Conservation (phyloP, 2,888 invertebrate species). For the Andrena trimmerana region DNA sequence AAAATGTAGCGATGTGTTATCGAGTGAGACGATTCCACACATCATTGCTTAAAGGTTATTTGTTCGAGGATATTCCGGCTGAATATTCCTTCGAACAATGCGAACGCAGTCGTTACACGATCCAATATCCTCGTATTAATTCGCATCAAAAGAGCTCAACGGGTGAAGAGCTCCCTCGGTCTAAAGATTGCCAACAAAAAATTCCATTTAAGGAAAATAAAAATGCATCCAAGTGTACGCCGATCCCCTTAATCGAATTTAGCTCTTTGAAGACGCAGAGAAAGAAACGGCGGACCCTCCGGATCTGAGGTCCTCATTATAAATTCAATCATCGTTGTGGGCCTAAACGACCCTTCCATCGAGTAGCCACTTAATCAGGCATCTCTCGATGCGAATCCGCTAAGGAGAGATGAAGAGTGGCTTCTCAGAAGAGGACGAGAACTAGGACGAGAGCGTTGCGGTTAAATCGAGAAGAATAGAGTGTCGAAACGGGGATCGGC, state of each 20-base stretch:
- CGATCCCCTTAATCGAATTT: constrained; percentile 25
- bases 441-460: constrained; percentile 27
- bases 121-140: neutral
- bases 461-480: constrained; percentile 58
- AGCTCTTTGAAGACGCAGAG: constrained; percentile 27
- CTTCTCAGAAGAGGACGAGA: neutral
- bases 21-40: neutral
- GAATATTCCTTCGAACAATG: neutral
- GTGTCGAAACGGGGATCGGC: constrained; percentile 20
- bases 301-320: constrained; percentile 41
- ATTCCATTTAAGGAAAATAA: constrained; percentile 1
- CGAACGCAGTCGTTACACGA: neutral
- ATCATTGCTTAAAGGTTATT: neutral
- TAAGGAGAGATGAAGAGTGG: constrained; percentile 38
- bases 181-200: constrained; percentile 10
- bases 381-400: constrained; percentile 25
- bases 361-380: constrained; percentile 54
- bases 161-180: constrained; percentile 1
- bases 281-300: constrained; percentile 20
- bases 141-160: neutral
- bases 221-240: constrained; percentile 16
- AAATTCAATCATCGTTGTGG: constrained; percentile 41
- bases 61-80: neutral
- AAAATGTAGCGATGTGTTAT: neutral
- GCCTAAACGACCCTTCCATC: constrained; percentile 42